phyloP scores from a whole-genome alignment of 1,140 invertebrate genomes.

The Lucilia cuprina region DNA sequence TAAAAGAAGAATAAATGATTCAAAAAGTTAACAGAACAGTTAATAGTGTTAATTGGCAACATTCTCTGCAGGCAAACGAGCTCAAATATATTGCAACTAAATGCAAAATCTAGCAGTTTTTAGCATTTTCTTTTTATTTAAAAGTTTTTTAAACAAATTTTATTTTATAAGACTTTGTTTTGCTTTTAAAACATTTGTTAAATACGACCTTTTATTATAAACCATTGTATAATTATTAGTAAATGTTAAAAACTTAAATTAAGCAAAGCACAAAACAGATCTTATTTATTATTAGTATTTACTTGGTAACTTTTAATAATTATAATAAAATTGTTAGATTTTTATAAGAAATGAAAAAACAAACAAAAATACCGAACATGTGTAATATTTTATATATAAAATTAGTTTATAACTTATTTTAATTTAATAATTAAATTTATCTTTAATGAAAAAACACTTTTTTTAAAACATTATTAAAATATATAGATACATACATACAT shows the following conservation, averaged over 20 bases:
- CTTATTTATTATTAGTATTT: constrained; percentile 4
- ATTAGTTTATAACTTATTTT: no score
- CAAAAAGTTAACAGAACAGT: background rate
- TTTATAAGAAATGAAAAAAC: background rate
- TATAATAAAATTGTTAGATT: background rate
- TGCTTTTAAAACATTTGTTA: no score
- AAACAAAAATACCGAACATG: no score
- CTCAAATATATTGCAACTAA: no score
- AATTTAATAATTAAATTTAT: background rate
- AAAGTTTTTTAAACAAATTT: background rate
- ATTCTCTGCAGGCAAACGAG: no score
- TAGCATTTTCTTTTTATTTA: no score
- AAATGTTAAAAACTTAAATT: background rate
- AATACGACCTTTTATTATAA: no score
- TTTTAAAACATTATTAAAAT: background rate
- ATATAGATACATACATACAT: background rate
- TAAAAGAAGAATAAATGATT: background rate
- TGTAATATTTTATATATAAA: background rate
- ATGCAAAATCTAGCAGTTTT: no score
- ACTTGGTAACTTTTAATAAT: background rate
- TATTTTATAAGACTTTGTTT: background rate
- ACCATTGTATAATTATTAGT: background rate
- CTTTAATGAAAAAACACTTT: background rate
- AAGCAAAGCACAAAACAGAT: background rate
- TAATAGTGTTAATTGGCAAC: background rate